phyloP scores from a whole-genome alignment of 2,113 vertebrate species.

The Vidua chalybeata region DNA sequence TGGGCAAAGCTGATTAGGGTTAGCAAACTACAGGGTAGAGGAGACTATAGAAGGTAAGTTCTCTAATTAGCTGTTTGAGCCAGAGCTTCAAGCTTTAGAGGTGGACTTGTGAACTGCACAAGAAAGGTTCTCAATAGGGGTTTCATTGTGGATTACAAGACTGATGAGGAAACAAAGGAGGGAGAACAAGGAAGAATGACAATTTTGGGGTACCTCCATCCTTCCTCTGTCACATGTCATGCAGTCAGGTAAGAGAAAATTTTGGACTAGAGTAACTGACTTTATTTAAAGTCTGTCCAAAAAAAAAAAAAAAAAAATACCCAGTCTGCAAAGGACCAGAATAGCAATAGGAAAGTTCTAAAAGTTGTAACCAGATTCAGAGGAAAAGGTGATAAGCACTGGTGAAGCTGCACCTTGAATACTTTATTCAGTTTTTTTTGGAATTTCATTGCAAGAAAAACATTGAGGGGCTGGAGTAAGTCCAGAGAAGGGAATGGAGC shows the following conservation, averaged over 20 bases:
- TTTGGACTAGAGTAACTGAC: not conserved
- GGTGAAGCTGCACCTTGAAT: not conserved
- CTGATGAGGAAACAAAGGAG: not conserved
- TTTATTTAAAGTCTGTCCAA: not conserved
- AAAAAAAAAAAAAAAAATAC: not conserved
- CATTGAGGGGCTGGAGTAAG: not conserved
- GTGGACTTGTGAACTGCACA: not conserved
- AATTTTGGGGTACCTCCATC: not conserved
- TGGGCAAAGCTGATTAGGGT: conserved; percentile 4
- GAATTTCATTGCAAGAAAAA: not conserved
- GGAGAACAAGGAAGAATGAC: not conserved
- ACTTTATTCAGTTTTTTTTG: not conserved
- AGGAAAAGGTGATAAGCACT: not conserved
- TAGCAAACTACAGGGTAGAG: not conserved
- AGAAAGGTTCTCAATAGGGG: not conserved
- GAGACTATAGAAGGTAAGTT: not conserved
- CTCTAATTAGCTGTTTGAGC: conserved; percentile 27
- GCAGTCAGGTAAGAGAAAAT: conserved; percentile 1
- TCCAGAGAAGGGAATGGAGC: not conserved
- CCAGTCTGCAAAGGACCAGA: not conserved
- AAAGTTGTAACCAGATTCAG: not conserved
- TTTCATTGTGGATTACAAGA: not conserved
- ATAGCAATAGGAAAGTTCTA: not conserved
- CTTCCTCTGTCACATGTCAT: not conserved
- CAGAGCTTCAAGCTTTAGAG: not conserved